Evolutionary conservation across 2,113 vertebrate species (phyloP).

Genomic region (Microcebus ravelobensis): DNA sequence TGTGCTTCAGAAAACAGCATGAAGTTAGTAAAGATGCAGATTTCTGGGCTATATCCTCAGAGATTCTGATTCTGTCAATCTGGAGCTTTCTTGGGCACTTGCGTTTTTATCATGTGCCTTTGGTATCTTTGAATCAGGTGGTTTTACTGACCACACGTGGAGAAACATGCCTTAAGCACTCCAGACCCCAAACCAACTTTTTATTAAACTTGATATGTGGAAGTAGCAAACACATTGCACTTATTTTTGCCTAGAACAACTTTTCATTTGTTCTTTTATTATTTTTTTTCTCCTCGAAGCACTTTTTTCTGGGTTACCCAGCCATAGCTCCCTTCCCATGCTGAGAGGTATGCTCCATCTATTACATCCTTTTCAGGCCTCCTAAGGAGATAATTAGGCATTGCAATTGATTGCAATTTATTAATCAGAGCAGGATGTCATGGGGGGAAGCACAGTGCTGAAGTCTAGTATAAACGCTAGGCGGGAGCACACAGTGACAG

Average conservation of each 20-base stretch:
- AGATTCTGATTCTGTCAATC: not conserved
- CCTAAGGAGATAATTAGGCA: slow-evolving; percentile 83
- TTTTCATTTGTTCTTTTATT: slow-evolving; percentile 44
- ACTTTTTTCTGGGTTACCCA: slow-evolving; percentile 59
- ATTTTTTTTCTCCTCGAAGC: slow-evolving; percentile 70
- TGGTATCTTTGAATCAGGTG: not conserved
- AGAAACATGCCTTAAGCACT: slow-evolving; percentile 12
- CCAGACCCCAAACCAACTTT: not conserved
- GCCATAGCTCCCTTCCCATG: slow-evolving; percentile 60
- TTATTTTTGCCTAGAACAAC: slow-evolving; percentile 40
- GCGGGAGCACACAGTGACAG: not conserved
- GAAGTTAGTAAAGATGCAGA: not conserved
- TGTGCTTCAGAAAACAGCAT: not conserved
- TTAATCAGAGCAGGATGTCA: slow-evolving; percentile 84
- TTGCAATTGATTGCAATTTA: slow-evolving; percentile 86
- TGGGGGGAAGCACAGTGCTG: not conserved
- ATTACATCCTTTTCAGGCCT: slow-evolving; percentile 77
- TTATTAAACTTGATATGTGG: not conserved
- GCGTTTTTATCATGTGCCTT: not conserved
- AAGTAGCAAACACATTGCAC: not conserved
- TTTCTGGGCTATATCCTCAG: not conserved
- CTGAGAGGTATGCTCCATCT: slow-evolving; percentile 76
- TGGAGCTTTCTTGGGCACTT: not conserved
- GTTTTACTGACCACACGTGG: not conserved
- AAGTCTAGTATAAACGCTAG: slow-evolving; percentile 46